These are phyloP conservation scores for Chymomyza caudatula DNA, from an alignment of 2,888 invertebrate genomes.

Conservation along the genomic window DNA sequence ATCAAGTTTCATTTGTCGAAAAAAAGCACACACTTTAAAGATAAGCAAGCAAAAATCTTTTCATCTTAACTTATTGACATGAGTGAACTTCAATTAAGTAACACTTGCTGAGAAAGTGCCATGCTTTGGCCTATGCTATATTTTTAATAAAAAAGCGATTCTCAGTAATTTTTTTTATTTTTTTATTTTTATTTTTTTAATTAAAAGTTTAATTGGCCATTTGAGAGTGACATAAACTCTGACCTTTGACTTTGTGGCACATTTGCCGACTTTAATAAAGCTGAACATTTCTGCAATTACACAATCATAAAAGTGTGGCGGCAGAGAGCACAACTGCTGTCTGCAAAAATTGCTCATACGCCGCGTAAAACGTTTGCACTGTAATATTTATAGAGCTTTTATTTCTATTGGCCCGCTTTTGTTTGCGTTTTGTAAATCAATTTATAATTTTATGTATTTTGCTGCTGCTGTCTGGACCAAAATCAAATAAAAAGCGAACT, in stretches of 20 bases:
- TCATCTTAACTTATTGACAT: not conserved
- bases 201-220: constrained; percentile 62
- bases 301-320: constrained; percentile 12
- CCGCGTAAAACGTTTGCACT: not conserved
- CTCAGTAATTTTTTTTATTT: constrained; percentile 1
- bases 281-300: constrained; percentile 12
- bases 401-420: not conserved
- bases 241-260: constrained; percentile 37
- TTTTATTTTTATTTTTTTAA: constrained; percentile 59
- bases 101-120: not conserved
- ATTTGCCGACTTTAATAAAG: constrained; percentile 49
- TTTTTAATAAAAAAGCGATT: not conserved
- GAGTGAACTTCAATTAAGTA: not conserved
- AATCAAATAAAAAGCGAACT: not conserved
- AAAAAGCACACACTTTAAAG: not conserved
- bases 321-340: not conserved
- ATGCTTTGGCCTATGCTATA: not conserved
- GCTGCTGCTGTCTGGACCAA: not conserved
- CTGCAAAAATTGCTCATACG: constrained; percentile 1
- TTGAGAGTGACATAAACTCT: constrained; percentile 4
- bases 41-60: not conserved
- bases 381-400: not conserved
- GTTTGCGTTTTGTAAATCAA: constrained; percentile 5
- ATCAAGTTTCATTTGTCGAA: not conserved
- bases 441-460: not conserved